Evolutionary conservation across 2,888 invertebrate species (phyloP).

Genomic region (Steromphala cineraria): DNA sequence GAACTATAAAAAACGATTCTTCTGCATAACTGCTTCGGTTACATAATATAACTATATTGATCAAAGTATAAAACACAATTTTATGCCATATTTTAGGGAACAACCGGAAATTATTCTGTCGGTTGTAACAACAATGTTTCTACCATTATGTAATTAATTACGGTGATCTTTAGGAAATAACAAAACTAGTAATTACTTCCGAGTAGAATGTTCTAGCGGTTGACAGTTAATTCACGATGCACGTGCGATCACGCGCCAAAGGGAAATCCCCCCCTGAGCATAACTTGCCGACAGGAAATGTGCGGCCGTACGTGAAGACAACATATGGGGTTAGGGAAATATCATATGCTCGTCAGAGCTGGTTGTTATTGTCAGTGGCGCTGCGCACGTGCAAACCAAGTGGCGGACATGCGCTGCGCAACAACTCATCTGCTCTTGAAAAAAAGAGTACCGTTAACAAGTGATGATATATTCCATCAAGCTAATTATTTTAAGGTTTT

Average conservation of each 20-base stretch:
- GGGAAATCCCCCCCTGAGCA: not conserved
- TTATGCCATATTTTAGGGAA: too few species aligned
- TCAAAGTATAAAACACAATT: too few species aligned
- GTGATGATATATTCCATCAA: not conserved
- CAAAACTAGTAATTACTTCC: conserved; percentile 10
- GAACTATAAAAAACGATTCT: too few species aligned
- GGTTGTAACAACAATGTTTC: not conserved
- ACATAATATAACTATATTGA: too few species aligned
- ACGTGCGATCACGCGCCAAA: not conserved
- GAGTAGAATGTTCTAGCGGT: not conserved
- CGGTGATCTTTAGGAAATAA: not conserved
- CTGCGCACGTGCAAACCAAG: not conserved
- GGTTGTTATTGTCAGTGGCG: not conserved
- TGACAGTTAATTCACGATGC: not conserved
- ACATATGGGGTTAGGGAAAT: not conserved
- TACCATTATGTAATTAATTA: conserved; percentile 8
- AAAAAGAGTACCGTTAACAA: not conserved
- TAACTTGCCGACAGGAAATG: not conserved
- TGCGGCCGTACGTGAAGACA: not conserved
- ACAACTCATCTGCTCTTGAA: not conserved
- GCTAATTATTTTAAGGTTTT: not conserved
- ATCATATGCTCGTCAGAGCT: not conserved
- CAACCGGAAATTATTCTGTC: not conserved
- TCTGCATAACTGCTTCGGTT: too few species aligned
- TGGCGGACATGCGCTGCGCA: not conserved